phyloP scores from a whole-genome alignment of 2,888 invertebrate species.

The Drosophila hamatofila region DNA sequence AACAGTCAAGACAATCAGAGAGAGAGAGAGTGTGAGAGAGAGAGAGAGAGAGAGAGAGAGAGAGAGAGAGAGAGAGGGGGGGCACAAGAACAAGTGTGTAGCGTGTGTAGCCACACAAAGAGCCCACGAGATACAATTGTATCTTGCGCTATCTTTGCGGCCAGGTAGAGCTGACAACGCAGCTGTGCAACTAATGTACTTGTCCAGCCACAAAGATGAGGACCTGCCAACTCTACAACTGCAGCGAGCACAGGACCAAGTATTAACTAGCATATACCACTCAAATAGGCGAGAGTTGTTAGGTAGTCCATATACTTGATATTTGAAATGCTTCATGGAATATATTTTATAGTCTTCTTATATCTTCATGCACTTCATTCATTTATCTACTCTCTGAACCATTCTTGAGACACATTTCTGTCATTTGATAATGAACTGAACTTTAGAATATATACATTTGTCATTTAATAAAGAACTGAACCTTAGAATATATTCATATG shows the following conservation, averaged over 20 bases:
- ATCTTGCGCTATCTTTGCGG: constrained; percentile 53
- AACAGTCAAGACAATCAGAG: constrained; percentile 1
- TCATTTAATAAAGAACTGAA: too few species aligned
- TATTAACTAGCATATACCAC: constrained; percentile 24
- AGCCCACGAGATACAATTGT: constrained; percentile 58
- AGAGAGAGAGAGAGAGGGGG: constrained; percentile 1
- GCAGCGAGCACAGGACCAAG: not conserved
- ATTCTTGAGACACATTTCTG: too few species aligned
- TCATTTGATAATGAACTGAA: too few species aligned
- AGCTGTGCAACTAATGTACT: constrained; percentile 75
- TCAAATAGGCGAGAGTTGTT: not conserved
- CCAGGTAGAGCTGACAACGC: constrained; percentile 60
- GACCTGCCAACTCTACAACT: constrained; percentile 1
- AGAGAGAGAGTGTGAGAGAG: constrained; percentile 6
- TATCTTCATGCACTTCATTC: not conserved
- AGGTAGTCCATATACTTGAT: not conserved
- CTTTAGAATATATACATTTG: too few species aligned
- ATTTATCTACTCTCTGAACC: too few species aligned
- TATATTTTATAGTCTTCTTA: not conserved
- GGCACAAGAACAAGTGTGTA: constrained; percentile 57
- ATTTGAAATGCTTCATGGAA: too few species aligned
- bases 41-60: constrained; percentile 3
- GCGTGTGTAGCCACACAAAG: constrained; percentile 52
- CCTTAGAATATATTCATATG: too few species aligned
- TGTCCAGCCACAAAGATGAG: constrained; percentile 29